Evolutionary conservation across 2,797 vertebrate genomes (phyloP).

Genomic region (Danio kyathit): DNA sequence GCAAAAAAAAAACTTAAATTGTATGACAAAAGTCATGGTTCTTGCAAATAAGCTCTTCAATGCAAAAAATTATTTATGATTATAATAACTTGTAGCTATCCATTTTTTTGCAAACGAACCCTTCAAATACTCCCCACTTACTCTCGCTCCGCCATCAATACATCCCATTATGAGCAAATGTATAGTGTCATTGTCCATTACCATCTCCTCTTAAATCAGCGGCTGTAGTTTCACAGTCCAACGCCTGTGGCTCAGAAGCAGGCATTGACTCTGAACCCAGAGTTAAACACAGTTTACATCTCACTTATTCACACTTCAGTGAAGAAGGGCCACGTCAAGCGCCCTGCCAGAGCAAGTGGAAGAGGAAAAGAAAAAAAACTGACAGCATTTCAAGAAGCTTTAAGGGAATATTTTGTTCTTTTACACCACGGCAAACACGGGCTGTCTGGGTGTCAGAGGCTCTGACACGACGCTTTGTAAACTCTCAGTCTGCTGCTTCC

Average conservation of each 20-base stretch:
- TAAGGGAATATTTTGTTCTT: slow-evolving; percentile 50
- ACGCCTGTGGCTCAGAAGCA: background rate
- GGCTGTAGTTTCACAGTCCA: background rate
- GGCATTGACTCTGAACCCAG: slow-evolving; percentile 42
- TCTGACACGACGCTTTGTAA: slow-evolving; percentile 49
- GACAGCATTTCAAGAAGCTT: slow-evolving; percentile 45
- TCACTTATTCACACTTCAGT: slow-evolving; percentile 50
- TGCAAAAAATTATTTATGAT: too few relatives aligned
- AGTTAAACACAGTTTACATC: slow-evolving; percentile 52
- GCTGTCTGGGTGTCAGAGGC: slow-evolving; percentile 46
- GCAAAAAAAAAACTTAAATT: too few relatives aligned
- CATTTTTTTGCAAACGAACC: too few relatives aligned
- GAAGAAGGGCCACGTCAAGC: slow-evolving; percentile 32
- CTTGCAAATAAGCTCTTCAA: too few relatives aligned
- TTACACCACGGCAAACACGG: slow-evolving; percentile 43
- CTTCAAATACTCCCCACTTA: background rate
- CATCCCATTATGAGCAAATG: background rate
- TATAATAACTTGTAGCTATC: too few relatives aligned
- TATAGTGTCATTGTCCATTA: background rate
- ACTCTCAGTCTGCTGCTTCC: slow-evolving; percentile 47
- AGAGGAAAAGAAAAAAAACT: slow-evolving; percentile 4
- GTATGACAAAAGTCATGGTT: too few relatives aligned
- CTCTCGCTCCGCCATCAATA: background rate
- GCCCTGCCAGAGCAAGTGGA: slow-evolving; percentile 13
- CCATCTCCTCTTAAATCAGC: background rate